phyloP scores from a whole-genome alignment of 2,113 vertebrate genomes.

The Passer montanus region DNA sequence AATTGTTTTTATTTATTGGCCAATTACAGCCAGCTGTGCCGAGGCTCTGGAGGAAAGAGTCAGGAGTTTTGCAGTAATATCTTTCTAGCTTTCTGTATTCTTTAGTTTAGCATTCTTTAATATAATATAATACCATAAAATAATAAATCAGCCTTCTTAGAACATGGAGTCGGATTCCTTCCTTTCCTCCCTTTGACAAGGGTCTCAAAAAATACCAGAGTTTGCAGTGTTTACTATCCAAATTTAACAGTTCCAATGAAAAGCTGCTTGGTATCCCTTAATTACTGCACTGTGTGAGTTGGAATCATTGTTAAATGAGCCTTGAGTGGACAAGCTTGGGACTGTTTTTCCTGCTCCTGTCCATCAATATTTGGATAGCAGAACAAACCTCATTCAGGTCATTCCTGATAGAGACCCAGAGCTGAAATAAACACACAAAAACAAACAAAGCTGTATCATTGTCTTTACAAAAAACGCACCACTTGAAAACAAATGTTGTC shows the following conservation, averaged over 20 bases:
- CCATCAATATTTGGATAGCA: neutral
- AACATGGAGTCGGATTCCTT: too few relatives aligned
- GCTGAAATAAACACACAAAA: neutral
- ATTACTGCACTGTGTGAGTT: neutral
- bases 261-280: neutral
- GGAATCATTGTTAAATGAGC: neutral
- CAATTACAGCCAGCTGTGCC: too few relatives aligned
- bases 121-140: too few relatives aligned
- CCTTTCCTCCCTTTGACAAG: too few relatives aligned
- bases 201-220: too few relatives aligned
- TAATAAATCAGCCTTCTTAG: too few relatives aligned
- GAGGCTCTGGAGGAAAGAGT: too few relatives aligned
- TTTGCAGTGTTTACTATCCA: neutral
- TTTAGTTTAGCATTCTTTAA: too few relatives aligned
- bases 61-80: too few relatives aligned
- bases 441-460: neutral
- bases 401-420: neutral
- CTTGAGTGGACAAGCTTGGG: neutral
- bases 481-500: neutral
- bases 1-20: too few relatives aligned
- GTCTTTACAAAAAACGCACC: neutral
- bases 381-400: neutral
- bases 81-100: too few relatives aligned
- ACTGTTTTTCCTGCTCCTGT: neutral
- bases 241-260: neutral